phyloP scores from a whole-genome alignment of 1,140 invertebrate genomes.

The Drosophila prosaltans region DNA sequence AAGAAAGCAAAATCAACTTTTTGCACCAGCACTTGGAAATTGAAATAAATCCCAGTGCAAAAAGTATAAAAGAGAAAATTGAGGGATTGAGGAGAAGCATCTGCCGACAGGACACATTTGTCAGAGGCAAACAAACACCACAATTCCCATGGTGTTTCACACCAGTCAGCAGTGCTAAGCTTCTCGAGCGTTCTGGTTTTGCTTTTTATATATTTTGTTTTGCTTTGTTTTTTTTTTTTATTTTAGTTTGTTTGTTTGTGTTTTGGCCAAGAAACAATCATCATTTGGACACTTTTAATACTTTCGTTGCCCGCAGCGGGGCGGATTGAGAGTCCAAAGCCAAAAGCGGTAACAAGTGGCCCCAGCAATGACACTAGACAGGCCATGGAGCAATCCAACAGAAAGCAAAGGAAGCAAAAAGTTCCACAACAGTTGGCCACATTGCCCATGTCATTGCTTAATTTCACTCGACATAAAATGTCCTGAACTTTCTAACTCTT shows the following conservation, averaged over 20 bases:
- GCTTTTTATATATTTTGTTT: background rate
- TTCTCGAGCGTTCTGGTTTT: constrained; percentile 17
- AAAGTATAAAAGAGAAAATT: constrained; percentile 5
- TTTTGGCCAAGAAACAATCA: constrained; percentile 73
- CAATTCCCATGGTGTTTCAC: constrained; percentile 55
- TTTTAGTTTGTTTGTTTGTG: background rate
- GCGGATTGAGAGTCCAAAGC: background rate
- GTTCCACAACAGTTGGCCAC: constrained; percentile 16
- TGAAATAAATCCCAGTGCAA: constrained; percentile 41
- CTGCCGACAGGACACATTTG: constrained; percentile 48
- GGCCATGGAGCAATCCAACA: constrained; percentile 13
- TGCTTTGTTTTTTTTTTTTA: background rate
- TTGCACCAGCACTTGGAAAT: constrained; percentile 23
- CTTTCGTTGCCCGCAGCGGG: constrained; percentile 55
- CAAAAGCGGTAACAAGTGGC: constrained; percentile 56
- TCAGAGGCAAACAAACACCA: constrained; percentile 36
- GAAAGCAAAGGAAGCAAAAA: constrained; percentile 21
- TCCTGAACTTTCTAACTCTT: constrained; percentile 60
- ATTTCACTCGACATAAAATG: constrained; percentile 71
- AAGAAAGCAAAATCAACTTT: constrained; percentile 7
- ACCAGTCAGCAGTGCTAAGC: constrained; percentile 41
- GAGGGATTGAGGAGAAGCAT: background rate
- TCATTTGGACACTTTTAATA: constrained; percentile 81
- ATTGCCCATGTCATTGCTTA: constrained; percentile 59
- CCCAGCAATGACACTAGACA: constrained; percentile 39